A percentile compares a stretch with the other conserved stretches of the same genome.
These are phyloP conservation scores for Drosophila kanapiae DNA, from an alignment of 1,140 invertebrate species.

Conservation along the genomic window DNA sequence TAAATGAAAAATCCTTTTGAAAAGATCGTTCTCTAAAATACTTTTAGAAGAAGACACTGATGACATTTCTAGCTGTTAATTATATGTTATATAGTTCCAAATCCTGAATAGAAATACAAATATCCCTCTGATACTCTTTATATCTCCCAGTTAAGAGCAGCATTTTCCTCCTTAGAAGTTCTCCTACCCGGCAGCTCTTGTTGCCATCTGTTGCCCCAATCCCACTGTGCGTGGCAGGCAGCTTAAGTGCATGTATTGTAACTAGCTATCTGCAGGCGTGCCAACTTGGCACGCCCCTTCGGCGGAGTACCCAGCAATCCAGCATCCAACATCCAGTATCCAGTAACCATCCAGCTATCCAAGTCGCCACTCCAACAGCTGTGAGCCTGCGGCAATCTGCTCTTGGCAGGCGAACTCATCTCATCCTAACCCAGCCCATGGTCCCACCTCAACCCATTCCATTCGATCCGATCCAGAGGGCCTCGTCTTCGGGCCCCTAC, in stretches of 20 bases:
- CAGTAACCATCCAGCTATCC: constrained; percentile 15
- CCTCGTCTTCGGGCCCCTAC: constrained; percentile 25
- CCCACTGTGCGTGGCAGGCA: constrained; percentile 50
- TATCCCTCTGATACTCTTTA: no score
- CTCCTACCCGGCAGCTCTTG: background rate
- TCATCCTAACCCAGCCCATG: constrained; percentile 15
- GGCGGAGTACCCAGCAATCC: constrained; percentile 34
- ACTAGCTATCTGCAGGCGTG: constrained; percentile 73
- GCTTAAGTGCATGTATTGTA: constrained; percentile 68
- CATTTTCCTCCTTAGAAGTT: background rate
- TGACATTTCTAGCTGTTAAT: no score
- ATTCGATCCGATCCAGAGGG: constrained; percentile 19
- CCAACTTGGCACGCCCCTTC: constrained; percentile 50
- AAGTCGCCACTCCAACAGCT: constrained; percentile 57
- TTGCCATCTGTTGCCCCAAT: constrained; percentile 8
- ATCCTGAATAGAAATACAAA: no score
- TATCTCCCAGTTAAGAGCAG: background rate
- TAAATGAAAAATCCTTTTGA: no score
- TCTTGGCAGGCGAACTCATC: constrained; percentile 33
- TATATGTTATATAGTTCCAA: no score
- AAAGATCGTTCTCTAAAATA: no score
- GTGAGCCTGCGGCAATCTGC: constrained; percentile 41
- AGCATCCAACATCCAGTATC: constrained; percentile 15
- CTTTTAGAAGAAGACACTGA: no score
- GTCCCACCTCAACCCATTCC: constrained; percentile 10